A percentile compares a stretch with the other conserved stretches of the same genome.
Conservation (phyloP, 2,888 invertebrate genomes). For the Nysson spinosus region DNA sequence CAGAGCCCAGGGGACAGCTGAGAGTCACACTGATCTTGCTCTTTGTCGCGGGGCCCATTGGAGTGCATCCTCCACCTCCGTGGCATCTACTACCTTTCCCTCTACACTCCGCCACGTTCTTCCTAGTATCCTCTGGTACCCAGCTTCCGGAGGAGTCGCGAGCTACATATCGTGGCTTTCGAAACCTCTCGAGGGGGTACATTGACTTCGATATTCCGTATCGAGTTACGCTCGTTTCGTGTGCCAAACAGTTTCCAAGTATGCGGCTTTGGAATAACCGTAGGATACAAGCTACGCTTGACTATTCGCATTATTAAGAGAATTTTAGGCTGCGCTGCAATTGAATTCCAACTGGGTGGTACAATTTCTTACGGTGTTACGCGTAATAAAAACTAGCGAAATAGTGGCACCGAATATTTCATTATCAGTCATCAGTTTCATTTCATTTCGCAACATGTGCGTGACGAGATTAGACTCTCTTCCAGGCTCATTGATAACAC, state of each 20-base stretch:
- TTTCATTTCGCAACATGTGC: constrained; percentile 11
- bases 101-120: constrained; percentile 39
- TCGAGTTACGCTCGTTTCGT: constrained; percentile 67
- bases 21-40: constrained; percentile 73
- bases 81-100: constrained; percentile 35
- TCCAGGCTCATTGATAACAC: constrained; percentile 1
- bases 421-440: constrained; percentile 8
- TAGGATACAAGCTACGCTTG: constrained; percentile 1
- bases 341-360: no score
- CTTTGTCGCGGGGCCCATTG: constrained; percentile 70
- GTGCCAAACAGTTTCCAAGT: constrained; percentile 44
- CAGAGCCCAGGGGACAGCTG: constrained; percentile 65
- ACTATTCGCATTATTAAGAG: constrained; percentile 17
- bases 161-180: constrained; percentile 65
- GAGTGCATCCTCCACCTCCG: constrained; percentile 64
- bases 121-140: constrained; percentile 29
- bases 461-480: constrained; percentile 10
- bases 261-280: constrained; percentile 19
- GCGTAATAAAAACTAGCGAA: neutral
- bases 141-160: constrained; percentile 50
- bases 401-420: neutral
- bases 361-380: neutral
- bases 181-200: constrained; percentile 62
- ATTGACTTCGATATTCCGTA: constrained; percentile 65
- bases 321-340: neutral